Evolutionary conservation across 1,140 invertebrate genomes (phyloP).

Genomic region (Ceratitis capitata): DNA sequence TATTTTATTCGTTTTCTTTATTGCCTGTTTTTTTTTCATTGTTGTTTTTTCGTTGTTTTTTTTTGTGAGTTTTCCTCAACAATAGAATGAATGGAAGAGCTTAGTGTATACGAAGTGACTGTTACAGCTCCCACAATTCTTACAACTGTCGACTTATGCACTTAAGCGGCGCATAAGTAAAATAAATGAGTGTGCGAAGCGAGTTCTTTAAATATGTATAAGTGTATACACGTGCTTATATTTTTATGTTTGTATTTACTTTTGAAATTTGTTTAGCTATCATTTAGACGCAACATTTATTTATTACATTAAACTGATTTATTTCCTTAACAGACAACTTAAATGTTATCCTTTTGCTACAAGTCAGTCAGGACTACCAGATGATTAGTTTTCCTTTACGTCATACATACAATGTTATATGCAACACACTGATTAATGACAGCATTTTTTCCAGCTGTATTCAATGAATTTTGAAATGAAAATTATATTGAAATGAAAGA

Average conservation of each 20-base stretch:
- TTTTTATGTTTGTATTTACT: no score
- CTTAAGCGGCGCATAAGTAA: conserved; percentile 5
- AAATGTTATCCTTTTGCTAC: background rate
- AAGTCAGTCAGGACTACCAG: background rate
- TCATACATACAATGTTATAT: background rate
- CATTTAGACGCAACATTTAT: background rate
- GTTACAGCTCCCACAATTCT: no score
- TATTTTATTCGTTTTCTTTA: background rate
- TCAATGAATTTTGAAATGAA: no score
- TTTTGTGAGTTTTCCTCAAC: background rate
- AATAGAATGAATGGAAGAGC: background rate
- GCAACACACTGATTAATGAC: no score
- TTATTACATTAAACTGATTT: conserved; percentile 9
- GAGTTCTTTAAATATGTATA: background rate
- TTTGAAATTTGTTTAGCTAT: background rate
- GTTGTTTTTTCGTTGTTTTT: background rate
- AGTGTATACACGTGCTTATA: background rate
- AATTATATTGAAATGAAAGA: no score
- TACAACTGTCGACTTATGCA: background rate
- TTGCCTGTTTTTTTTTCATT: background rate
- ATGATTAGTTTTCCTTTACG: background rate
- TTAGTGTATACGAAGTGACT: background rate
- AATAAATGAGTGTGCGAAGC: background rate
- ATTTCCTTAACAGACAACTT: background rate
- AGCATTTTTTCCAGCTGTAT: no score